Conservation (phyloP, 2,888 invertebrate genomes). For the Macropis europaea region DNA sequence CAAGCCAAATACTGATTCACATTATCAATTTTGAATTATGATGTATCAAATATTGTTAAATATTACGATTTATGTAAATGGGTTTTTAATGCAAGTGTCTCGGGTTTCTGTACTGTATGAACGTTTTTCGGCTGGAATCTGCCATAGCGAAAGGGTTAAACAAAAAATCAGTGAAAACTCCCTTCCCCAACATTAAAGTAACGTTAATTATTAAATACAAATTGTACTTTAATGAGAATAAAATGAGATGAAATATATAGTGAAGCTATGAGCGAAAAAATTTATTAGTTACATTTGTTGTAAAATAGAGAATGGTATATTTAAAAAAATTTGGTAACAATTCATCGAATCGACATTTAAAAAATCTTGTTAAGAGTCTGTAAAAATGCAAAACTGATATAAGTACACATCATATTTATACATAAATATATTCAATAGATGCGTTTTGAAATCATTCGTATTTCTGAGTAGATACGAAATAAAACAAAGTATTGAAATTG, state of each 20-base stretch:
- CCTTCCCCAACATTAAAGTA: constrained; percentile 60
- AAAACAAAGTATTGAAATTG: too few relatives aligned
- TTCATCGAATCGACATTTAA: neutral
- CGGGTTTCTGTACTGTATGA: too few relatives aligned
- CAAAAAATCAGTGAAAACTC: constrained; percentile 49
- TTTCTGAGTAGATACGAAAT: too few relatives aligned
- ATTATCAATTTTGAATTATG: too few relatives aligned
- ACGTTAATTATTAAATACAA: constrained; percentile 45
- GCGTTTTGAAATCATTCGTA: neutral
- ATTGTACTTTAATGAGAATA: constrained; percentile 37
- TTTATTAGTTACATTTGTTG: constrained; percentile 44
- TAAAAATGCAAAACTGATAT: neutral
- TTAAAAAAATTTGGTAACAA: neutral
- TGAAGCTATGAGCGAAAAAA: constrained; percentile 29
- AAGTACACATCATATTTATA: neutral
- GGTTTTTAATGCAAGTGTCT: too few relatives aligned
- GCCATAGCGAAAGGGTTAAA: too few relatives aligned
- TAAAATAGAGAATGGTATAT: constrained; percentile 55
- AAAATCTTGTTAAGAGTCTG: neutral
- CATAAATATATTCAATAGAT: neutral
- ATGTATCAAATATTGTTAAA: too few relatives aligned
- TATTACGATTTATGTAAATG: too few relatives aligned
- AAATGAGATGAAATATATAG: constrained; percentile 48
- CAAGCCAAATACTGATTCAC: too few relatives aligned
- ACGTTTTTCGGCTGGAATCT: too few relatives aligned